These are phyloP conservation scores for Gracilinanus agilis DNA, from an alignment of 2,113 vertebrate species.

Conservation along the genomic window DNA sequence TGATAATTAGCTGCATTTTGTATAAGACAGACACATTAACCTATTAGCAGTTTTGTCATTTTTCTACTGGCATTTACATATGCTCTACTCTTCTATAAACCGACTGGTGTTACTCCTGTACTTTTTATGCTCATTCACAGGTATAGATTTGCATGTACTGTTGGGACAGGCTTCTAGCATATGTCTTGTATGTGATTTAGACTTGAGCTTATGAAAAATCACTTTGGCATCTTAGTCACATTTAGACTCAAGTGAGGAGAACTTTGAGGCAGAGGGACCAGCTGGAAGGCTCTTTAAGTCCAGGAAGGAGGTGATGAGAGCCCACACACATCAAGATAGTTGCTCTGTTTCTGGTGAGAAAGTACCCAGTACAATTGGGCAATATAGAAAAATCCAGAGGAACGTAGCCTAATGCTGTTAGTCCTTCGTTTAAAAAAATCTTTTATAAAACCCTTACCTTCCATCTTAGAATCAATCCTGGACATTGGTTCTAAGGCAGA, in stretches of 20 bases:
- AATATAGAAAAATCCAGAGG: not conserved
- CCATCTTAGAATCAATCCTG: too few species aligned
- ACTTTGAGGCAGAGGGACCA: not conserved
- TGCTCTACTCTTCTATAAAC: not conserved
- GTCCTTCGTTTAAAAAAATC: too few species aligned
- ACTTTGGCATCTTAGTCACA: not conserved
- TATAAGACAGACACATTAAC: not conserved
- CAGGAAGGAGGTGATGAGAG: not conserved
- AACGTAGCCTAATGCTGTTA: too few species aligned
- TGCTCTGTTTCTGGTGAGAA: not conserved
- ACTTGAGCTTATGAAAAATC: not conserved
- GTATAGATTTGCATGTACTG: not conserved
- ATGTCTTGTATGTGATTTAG: not conserved
- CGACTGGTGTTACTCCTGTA: not conserved
- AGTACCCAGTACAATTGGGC: not conserved
- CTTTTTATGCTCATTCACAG: not conserved
- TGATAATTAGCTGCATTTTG: not conserved
- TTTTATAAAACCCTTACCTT: too few species aligned
- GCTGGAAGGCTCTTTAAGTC: not conserved
- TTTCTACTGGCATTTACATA: not conserved
- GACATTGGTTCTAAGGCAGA: too few species aligned
- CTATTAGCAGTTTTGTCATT: not conserved
- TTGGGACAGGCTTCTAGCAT: not conserved
- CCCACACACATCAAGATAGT: not conserved
- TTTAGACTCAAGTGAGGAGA: not conserved